Base-by-base conservation (phyloP, 1,140 invertebrate genomes). In the Pseudoatta argentina region DNA sequence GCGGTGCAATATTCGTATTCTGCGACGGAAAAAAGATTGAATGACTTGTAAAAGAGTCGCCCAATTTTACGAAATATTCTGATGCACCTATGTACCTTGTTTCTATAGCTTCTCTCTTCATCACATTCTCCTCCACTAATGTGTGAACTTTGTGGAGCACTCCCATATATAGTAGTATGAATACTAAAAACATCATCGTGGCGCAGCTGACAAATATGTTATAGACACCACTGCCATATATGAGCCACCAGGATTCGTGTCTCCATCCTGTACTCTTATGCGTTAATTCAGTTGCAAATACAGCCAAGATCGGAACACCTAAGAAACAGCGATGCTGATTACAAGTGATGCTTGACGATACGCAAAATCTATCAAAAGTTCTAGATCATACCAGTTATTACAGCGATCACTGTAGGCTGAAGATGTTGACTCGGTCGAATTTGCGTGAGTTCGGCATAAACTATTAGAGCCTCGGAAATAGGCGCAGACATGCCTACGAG, bases 201-300 rank as follows among this genome's bases (percentile, higher is more conserved):
- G 95, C 94, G 76, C 96, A 96, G 72, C 94, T 95, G 44, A 96
- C 91, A 82, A 96, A 96, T 86, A 96, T 96, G 89, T 96, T 96
- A 89, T 96, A 96, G 18, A 96, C 94, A 30, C 96, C 93, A 16
- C 95, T 95, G 10, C 95, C 96, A 51, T 93, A 94, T 59, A 96
- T 94, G 78, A 96, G 89, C 96, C 96, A 96, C 96, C 96, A 96
- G 3, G 96, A 96, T 57, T 95, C 93, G 64, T 96, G 94, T 81
- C 39, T 94, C 91, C 79, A 95, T 94, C 44, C 96, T 95, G 95
- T 96, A 53, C 95, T 96, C 86, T 95, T 95, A 67, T 96, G 95
- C 8, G 95, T 95, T 51, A 96, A 92, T 88, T 96, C 95, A n/a
- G 95, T 96, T 21, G 95, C 95, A 24, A 96, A 92, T 51, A 96